phyloP scores from a whole-genome alignment of 2,888 invertebrate genomes.

The Mactromeris polynyma region DNA sequence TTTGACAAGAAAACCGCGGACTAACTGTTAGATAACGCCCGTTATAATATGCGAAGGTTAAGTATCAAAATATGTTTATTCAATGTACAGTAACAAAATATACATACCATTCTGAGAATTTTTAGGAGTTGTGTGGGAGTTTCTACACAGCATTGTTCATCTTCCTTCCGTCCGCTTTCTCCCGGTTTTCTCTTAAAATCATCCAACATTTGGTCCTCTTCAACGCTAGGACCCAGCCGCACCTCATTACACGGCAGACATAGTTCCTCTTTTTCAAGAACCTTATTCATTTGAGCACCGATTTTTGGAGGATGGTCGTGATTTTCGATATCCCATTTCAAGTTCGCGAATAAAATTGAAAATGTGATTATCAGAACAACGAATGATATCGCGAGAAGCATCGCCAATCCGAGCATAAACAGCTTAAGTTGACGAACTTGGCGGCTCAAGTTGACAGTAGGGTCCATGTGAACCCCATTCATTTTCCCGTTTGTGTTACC shows the following conservation, averaged over 20 bases:
- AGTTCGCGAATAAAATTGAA: constrained; percentile 78
- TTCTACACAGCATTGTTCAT: constrained; percentile 82
- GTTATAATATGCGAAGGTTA: too few relatives aligned
- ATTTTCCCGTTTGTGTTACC: constrained; percentile 27
- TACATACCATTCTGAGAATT: constrained; percentile 80
- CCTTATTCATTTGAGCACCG: constrained; percentile 80
- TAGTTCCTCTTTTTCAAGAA: constrained; percentile 80
- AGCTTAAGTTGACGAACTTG: constrained; percentile 45
- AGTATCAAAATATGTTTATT: too few relatives aligned
- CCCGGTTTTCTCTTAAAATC: constrained; percentile 74
- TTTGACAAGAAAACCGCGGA: too few relatives aligned
- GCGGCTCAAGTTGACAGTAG: constrained; percentile 20
- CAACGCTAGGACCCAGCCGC: constrained; percentile 79
- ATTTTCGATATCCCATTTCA: constrained; percentile 79
- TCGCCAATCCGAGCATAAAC: constrained; percentile 70
- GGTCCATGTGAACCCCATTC: constrained; percentile 24
- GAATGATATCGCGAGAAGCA: constrained; percentile 74
- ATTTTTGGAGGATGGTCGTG: constrained; percentile 83
- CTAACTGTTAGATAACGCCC: too few relatives aligned
- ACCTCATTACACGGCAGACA: constrained; percentile 81
- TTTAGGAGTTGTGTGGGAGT: constrained; percentile 79
- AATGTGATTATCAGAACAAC: constrained; percentile 79
- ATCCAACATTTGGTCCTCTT: constrained; percentile 81
- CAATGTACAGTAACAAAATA: too few relatives aligned
- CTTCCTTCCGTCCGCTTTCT: constrained; percentile 66